A percentile compares a stretch with the other conserved stretches of the same genome.
Conservation (phyloP, 2,888 invertebrate species). For the Zonitis immaculata region DNA sequence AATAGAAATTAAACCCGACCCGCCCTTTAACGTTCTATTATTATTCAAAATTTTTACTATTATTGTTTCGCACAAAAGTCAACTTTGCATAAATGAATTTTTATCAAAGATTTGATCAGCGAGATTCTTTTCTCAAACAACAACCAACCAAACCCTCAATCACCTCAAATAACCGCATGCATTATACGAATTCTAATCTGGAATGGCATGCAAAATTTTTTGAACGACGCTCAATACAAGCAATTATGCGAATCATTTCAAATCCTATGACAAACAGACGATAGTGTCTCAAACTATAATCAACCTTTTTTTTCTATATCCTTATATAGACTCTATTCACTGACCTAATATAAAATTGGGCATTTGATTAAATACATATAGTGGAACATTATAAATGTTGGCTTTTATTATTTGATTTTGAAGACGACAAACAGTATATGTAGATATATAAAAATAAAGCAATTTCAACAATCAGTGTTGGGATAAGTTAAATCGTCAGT, state of each 20-base stretch:
- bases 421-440: too few species aligned
- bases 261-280: background rate
- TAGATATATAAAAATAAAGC: background rate
- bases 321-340: too few species aligned
- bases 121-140: constrained; percentile 20
- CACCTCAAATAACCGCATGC: constrained; percentile 8
- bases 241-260: background rate
- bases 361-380: too few species aligned
- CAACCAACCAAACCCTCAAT: background rate
- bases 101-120: constrained; percentile 30
- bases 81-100: constrained; percentile 34
- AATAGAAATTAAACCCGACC: constrained; percentile 34
- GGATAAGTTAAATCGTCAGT: background rate
- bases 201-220: constrained; percentile 22
- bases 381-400: too few species aligned
- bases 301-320: too few species aligned
- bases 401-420: too few species aligned
- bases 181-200: constrained; percentile 12
- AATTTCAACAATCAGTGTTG: background rate
- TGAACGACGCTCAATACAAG: background rate
- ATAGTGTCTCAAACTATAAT: too few species aligned
- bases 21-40: constrained; percentile 25
- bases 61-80: constrained; percentile 27
- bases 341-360: too few species aligned
- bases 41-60: constrained; percentile 30